These are phyloP conservation scores for Sarcophaga bullata DNA, from an alignment of 1,140 invertebrate species.

Conservation along the genomic window DNA sequence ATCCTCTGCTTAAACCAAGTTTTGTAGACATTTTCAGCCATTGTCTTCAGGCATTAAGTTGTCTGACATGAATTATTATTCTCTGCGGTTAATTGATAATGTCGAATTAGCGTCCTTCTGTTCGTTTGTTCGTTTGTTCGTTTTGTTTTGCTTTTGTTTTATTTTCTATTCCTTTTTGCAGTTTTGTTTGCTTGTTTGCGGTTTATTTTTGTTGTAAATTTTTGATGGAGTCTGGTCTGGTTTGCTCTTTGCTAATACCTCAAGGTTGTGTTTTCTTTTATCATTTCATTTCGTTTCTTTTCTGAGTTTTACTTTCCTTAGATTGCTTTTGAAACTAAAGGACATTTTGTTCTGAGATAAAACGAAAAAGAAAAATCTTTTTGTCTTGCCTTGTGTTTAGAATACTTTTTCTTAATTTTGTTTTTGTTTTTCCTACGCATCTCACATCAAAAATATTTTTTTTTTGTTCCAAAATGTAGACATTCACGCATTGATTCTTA, in stretches of 20 bases:
- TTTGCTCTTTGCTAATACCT: background rate
- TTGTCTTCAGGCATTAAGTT: constrained; percentile 28
- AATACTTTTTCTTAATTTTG: too few species aligned
- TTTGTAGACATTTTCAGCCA: background rate
- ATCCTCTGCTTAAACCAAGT: background rate
- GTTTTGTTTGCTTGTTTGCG: background rate
- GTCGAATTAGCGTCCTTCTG: constrained; percentile 27
- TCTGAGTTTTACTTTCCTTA: background rate
- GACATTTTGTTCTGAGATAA: background rate
- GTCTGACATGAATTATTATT: constrained; percentile 35
- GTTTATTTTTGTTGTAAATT: background rate
- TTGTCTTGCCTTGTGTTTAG: too few species aligned
- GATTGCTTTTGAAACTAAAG: background rate
- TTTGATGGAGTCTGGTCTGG: background rate
- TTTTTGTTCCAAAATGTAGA: background rate
- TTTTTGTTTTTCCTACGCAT: too few species aligned
- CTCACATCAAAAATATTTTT: background rate
- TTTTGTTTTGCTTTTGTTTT: background rate
- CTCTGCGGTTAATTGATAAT: constrained; percentile 33
- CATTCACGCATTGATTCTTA: background rate
- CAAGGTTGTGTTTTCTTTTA: background rate
- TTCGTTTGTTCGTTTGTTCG: background rate
- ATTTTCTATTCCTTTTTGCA: background rate
- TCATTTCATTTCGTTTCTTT: background rate
- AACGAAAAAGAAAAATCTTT: too few species aligned